Base-by-base conservation (phyloP, 2,797 vertebrate species). In the Neoniphon sammara region DNA sequence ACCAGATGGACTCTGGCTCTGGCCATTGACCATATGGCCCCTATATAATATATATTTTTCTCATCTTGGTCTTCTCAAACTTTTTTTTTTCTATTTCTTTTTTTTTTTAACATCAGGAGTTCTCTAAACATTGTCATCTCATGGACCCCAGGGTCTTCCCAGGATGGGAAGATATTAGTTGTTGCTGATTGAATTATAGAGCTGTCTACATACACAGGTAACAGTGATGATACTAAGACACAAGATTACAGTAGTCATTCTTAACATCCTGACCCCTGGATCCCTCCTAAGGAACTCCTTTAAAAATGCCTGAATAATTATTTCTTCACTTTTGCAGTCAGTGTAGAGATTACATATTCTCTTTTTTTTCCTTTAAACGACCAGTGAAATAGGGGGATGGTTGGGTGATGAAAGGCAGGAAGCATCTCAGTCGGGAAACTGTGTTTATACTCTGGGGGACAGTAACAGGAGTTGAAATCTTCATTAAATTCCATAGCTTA, bases 401-500 rank as follows among this genome's bases (percentile, higher is more conserved):
- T 36, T 21, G 17, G 23, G 5, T 15, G 39, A 17, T 21, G 7
- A 20, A 61, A 61, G n/a, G n/a, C 20, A 39, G 31, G 14, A 2
- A 44, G 44, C 23, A 18, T 9, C 63, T 53, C 30, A 7, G n/a
- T 49, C 42, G 15, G 23, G 46, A 31, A 54, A 23, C 18, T 27
- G 25, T 49, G 50, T 39, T 55, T 25, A 10, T 55, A n/a, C n/a
- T 66, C 52, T 42, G 52, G 52, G 52, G 36, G n/a, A 21, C 21
- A 23, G 54, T 17, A 44, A n/a, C 12, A 44, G 15, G 21, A 31
- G 18, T 71, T 42, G 31, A 70, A 71, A 66, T 74, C 66, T 23
- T 72, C 68, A 71, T 75, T 71, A 39, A 78, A 72, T 78, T 74
- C 72, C 66, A 44, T 76, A 63, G 63, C 68, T 73, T 57, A 77